Base-by-base conservation (phyloP, 1,140 invertebrate species). In the Drosophila albomicans region DNA sequence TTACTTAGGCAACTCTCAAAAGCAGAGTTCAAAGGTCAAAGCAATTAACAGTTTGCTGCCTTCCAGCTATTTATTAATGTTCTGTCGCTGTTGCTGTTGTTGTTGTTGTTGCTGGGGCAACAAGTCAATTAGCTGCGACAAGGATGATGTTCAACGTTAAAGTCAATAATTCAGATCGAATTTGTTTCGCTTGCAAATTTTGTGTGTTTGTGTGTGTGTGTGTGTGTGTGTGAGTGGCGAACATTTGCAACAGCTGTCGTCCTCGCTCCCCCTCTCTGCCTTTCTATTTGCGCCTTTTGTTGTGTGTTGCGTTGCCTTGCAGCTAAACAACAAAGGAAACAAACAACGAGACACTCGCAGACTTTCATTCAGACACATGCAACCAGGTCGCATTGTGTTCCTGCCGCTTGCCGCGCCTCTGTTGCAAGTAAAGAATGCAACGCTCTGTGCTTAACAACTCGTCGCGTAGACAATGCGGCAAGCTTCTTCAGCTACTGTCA, bases 381-480 rank as follows among this genome's bases (percentile, higher is more conserved):
- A 61, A n/a, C 16, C 15, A 57, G 15, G 38, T 28, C 38, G 35
- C 48, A 74, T 74, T 74, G 57, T 68, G 1, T 8, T 38, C 7
- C 35, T 25, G 20, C 20, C 20, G 20, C 28, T 38, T 57, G 48
- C 56, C 20, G 43, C 30, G 20, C 32, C 20, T 25, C 28, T 49
- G 56, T 52, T 61, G 66, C 68, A 70, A 63, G 51, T 10, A 70
- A 30, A 20, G 51, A 58, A 75, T 69, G 64, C 75, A 59, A 56
- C 32, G 59, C 66, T 25, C 20, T 65, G 72, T 66, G 77, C 78
- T 82, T 79, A 68, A 64, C 68, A 66, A 52, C 66, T 71, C 41
- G 69, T 51, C 69, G 74, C 59, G 62, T 43, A 85, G 82, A 85
- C 81, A 85, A 85, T 85, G 74, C 72, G 69, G 68, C 75, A 63